These are phyloP conservation scores for Excalfactoria chinensis DNA, from an alignment of 2,113 vertebrate genomes.

Conservation along the genomic window DNA sequence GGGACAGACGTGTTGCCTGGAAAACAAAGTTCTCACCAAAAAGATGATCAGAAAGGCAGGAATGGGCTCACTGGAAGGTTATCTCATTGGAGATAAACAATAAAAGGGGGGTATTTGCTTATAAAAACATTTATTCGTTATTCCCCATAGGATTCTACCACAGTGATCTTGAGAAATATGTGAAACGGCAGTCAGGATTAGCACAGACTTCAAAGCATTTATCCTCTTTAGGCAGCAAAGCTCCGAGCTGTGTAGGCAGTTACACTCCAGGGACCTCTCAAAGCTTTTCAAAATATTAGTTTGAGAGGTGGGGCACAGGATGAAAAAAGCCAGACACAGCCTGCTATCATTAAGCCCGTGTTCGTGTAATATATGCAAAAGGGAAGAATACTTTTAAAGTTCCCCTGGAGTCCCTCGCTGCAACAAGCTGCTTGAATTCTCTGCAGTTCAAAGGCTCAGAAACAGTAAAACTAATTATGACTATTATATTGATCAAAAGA, in stretches of 20 bases:
- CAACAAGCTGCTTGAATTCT: conserved; percentile 55
- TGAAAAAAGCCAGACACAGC: background rate
- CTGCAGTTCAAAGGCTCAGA: conserved; percentile 55
- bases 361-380: background rate
- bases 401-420: conserved; percentile 20
- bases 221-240: conserved; percentile 47
- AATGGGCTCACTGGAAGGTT: background rate
- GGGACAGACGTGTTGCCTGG: background rate
- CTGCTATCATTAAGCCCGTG: background rate
- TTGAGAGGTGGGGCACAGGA: conserved; percentile 52
- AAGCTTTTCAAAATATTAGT: conserved; percentile 59
- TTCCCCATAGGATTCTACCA: background rate
- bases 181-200: conserved; percentile 43
- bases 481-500: conserved; percentile 64
- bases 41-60: background rate
- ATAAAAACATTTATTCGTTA: background rate
- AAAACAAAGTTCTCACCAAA: background rate
- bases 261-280: conserved; percentile 33
- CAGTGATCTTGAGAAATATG: background rate
- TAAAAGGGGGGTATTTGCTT: background rate
- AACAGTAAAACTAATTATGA: conserved; percentile 64
- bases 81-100: background rate
- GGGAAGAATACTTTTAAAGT: conserved; percentile 31
- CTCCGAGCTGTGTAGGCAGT: background rate
- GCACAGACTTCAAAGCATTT: conserved; percentile 60